Evolutionary conservation across 2,888 invertebrate species (phyloP), one percentile per base, ranked within the genome.

Genomic region (Amphiduros pacificus): DNA sequence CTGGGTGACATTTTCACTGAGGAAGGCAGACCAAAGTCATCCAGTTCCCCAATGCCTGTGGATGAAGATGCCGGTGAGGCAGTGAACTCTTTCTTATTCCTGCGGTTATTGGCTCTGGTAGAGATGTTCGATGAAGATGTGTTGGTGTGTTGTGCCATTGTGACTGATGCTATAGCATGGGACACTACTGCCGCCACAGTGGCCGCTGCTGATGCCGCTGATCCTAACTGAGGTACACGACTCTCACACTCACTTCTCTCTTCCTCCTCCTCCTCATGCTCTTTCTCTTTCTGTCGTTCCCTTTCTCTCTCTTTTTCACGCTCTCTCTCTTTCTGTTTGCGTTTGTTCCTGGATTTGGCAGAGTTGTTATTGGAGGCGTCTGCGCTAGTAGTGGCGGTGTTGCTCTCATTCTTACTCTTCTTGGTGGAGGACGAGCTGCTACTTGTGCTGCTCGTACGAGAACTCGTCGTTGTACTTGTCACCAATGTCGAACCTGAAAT

Each of bases 31-130:
- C 78, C 79, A 71, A 81, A 81, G 64, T 81, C 81, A 73, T 81
- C 81, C 49, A 81, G 66, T 62, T 81, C 81, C 27, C 78, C 78
- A 61, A 81, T 80, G 48, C 78, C 81, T 76, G 67, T n/a, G 48
- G 54, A 41, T 29, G 31, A 49, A 29, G 28, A 22, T 65, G n/a
- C n/a, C n/a, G n/a, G n/a, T n/a, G n/a, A n/a, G n/a, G n/a, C n/a
- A 22, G n/a, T n/a, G n/a, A n/a, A n/a, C n/a, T 44, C 44, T 72
- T 69, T 24, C 44, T n/a, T 44, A 20, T 44, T 44, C 22, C 44
- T 44, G 5, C 44, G n/a, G n/a, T n/a, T n/a, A n/a, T n/a, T n/a
- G n/a, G n/a, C n/a, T n/a, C n/a, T n/a, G n/a, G n/a, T n/a, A n/a
- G n/a, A n/a, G n/a, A n/a, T n/a, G n/a, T n/a, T n/a, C n/a, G n/a